Evolutionary conservation across 2,113 vertebrate species (phyloP), one percentile per base, ranked within the genome.

Genomic region (Fukomys damarensis): DNA sequence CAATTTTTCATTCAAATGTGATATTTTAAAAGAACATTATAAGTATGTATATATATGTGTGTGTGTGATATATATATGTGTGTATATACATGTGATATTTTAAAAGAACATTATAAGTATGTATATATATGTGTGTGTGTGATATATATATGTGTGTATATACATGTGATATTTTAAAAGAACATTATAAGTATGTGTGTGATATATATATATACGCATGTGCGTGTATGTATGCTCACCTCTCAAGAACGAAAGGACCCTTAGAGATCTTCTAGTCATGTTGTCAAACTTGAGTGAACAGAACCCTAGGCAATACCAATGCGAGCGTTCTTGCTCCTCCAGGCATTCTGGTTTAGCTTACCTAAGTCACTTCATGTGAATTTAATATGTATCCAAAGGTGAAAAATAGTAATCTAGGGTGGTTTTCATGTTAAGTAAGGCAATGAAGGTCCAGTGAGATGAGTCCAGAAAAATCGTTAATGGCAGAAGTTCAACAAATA

Each of bases 251-350:
- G 68, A 79, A 93, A 26, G 13, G 46, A 76, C 92, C 4, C 54
- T 92, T 92, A 91, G 0, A 89, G 28, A 70, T 65, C 41, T 68
- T 12, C 46, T 74, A 85, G 20, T 16, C 4, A 35, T 68, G n/a
- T 54, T 92, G 63, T 95, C 92, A 76, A 92, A 63, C 43, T 24
- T 22, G 11, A 96, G 30, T 76, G 28, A 93, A 38, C 5, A 66
- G 35, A 96, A 90, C 52, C n/a, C 8, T 41, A 90, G 65, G 46
- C n/a, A 92, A 74, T 19, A 46, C 46, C 46, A 86, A 24, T 2
- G 28, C 30, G 82, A 79, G 10, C 35, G 19, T 5, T 52, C 19
- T 24, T 70, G 30, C 4, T 63, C 26, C 8, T 82, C 16, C 35
- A 89, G 49, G 81, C n/a, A 93, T 65, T 81, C 76, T 94, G 9